These are phyloP conservation scores for Holacanthella duospinosa DNA, from an alignment of 2,888 invertebrate genomes.

Conservation along the genomic window DNA sequence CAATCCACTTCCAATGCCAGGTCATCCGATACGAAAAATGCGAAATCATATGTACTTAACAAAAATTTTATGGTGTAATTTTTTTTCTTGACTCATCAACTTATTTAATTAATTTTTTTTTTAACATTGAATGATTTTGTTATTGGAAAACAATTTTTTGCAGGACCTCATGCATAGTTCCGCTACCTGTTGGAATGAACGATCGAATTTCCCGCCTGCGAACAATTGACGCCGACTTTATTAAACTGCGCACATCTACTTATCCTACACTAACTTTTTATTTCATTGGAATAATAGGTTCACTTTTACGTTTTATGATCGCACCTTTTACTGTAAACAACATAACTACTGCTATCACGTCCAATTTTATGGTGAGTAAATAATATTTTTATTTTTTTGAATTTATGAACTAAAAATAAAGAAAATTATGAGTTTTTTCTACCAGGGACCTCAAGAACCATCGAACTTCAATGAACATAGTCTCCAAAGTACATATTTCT, in stretches of 20 bases:
- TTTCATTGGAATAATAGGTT: slow-evolving; percentile 12
- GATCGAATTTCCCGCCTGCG: slow-evolving; percentile 12
- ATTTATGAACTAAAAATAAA: slow-evolving; percentile 9
- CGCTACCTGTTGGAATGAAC: slow-evolving; percentile 9
- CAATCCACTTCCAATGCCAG: slow-evolving; percentile 4
- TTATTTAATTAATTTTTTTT: too few species aligned
- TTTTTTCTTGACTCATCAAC: background rate
- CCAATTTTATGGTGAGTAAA: slow-evolving; percentile 10
- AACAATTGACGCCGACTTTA: slow-evolving; percentile 6
- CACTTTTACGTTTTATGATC: slow-evolving; percentile 9
- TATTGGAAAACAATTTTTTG: too few species aligned
- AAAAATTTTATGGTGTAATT: background rate
- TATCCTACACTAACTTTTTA: slow-evolving; percentile 7
- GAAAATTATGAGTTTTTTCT: too few species aligned
- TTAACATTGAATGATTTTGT: too few species aligned
- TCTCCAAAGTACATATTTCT: background rate
- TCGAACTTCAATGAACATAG: background rate
- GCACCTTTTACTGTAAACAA: slow-evolving; percentile 9
- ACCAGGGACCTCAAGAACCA: background rate
- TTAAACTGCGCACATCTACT: slow-evolving; percentile 8
- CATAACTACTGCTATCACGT: slow-evolving; percentile 13
- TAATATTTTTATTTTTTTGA: slow-evolving; percentile 8
- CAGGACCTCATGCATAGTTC: background rate
- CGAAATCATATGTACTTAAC: slow-evolving; percentile 4
- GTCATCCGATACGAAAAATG: slow-evolving; percentile 4